phyloP scores from a whole-genome alignment of 2,888 invertebrate species.

The Drosophila tanythrix region DNA sequence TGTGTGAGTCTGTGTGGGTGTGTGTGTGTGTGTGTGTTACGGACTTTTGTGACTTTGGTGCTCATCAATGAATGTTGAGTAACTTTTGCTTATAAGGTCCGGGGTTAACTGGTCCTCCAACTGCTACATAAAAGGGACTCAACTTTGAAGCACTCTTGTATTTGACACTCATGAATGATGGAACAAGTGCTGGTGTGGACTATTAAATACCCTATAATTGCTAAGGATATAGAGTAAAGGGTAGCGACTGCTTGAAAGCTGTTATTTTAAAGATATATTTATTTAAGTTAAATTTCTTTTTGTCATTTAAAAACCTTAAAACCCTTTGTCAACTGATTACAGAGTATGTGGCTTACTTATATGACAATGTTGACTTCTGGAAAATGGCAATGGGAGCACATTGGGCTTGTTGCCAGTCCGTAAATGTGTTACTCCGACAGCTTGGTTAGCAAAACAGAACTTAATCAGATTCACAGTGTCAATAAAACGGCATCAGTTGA shows the following conservation, averaged over 20 bases:
- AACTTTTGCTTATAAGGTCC: conserved; percentile 49
- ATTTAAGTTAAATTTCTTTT: neutral
- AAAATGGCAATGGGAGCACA: conserved; percentile 15
- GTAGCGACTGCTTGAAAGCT: neutral
- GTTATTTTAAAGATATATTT: neutral
- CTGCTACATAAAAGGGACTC: conserved; percentile 29
- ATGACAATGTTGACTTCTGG: conserved; percentile 28
- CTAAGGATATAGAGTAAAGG: neutral
- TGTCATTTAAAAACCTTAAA: neutral
- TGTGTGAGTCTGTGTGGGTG: neutral
- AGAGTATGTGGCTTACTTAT: conserved; percentile 15
- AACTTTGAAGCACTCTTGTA: conserved; percentile 61
- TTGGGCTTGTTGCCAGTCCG: conserved; percentile 14
- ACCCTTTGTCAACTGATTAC: neutral
- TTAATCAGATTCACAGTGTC: conserved; percentile 42
- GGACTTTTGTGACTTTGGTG: conserved; percentile 7
- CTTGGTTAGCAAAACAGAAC: conserved; percentile 21
- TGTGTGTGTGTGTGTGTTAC: conserved; percentile 4
- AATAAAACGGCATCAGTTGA: conserved; percentile 12
- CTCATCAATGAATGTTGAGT: conserved; percentile 66
- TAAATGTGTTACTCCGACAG: conserved; percentile 12
- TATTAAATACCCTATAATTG: conserved; percentile 8
- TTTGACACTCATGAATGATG: conserved; percentile 39
- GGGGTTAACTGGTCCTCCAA: conserved; percentile 24
- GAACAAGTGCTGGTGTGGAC: neutral